Evolutionary conservation across 2,797 vertebrate species (phyloP).

Genomic region (Poecilia picta): DNA sequence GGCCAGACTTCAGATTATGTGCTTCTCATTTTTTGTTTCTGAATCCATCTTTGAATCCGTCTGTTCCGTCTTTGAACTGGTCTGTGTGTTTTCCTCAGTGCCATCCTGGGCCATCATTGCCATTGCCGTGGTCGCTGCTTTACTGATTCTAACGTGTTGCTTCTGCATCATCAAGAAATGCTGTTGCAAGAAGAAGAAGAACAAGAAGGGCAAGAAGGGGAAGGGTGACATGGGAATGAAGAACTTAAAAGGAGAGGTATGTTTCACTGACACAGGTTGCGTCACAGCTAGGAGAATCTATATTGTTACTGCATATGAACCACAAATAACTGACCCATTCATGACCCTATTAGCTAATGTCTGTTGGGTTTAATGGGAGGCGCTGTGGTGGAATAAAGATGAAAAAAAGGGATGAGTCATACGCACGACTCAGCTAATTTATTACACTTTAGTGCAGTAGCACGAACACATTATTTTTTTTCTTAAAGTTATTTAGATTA

Average conservation of each 20-base stretch:
- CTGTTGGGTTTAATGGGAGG: constrained; percentile 11
- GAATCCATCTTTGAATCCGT: too few relatives aligned
- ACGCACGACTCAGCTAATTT: constrained; percentile 27
- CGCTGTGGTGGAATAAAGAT: constrained; percentile 15
- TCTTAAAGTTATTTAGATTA: constrained; percentile 35
- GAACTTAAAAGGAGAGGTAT: constrained; percentile 86
- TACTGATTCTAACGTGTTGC: constrained; percentile 95
- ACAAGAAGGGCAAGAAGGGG: constrained; percentile 98
- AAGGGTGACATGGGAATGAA: constrained; percentile 88
- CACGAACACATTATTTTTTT: neutral
- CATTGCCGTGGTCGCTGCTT: constrained; percentile 91
- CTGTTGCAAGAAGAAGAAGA: constrained; percentile 98
- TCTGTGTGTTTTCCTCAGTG: constrained; percentile 78
- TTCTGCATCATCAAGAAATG: constrained; percentile 99
- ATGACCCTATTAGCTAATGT: constrained; percentile 46
- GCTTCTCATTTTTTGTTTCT: constrained; percentile 27
- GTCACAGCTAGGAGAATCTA: constrained; percentile 24
- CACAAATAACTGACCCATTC: constrained; percentile 18
- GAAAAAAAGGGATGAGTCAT: constrained; percentile 5
- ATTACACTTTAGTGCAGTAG: neutral
- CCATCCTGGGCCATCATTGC: constrained; percentile 95
- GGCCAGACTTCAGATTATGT: constrained; percentile 69
- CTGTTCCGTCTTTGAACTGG: constrained; percentile 24
- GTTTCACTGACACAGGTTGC: constrained; percentile 40
- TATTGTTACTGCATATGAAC: neutral